phyloP scores from a whole-genome alignment of 1,140 invertebrate species.

The Bombus picipes region DNA sequence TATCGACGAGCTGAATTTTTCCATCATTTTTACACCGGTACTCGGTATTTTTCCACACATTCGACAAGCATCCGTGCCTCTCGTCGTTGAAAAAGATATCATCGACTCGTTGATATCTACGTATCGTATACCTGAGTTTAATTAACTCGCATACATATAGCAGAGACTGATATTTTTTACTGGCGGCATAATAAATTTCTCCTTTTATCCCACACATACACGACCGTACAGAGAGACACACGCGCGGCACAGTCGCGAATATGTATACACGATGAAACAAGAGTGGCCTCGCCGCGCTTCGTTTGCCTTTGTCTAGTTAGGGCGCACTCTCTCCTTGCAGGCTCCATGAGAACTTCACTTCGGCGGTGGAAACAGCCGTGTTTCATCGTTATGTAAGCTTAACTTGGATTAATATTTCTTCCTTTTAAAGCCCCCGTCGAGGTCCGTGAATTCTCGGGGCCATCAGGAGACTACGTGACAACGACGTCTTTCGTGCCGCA shows the following conservation, averaged over 20 bases:
- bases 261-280: slow-evolving; percentile 15
- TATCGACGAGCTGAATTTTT: background rate
- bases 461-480: slow-evolving; percentile 43
- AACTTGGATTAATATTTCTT: slow-evolving; percentile 63
- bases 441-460: slow-evolving; percentile 42
- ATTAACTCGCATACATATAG: slow-evolving; percentile 24
- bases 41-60: background rate
- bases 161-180: background rate
- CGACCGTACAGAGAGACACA: background rate
- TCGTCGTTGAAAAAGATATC: background rate
- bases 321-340: slow-evolving; percentile 14
- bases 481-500: slow-evolving; percentile 26
- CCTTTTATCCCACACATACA: background rate
- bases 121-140: slow-evolving; percentile 9
- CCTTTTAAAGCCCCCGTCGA: slow-evolving; percentile 45
- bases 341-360: slow-evolving; percentile 33
- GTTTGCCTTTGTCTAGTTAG: slow-evolving; percentile 39
- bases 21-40: too few species aligned
- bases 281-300: background rate
- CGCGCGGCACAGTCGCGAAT: background rate
- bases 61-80: background rate
- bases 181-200: slow-evolving; percentile 31
- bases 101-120: background rate
- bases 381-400: slow-evolving; percentile 55
- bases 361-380: slow-evolving; percentile 40